phyloP scores from a whole-genome alignment of 2,797 vertebrate species.

The Takifugu rubripes region DNA sequence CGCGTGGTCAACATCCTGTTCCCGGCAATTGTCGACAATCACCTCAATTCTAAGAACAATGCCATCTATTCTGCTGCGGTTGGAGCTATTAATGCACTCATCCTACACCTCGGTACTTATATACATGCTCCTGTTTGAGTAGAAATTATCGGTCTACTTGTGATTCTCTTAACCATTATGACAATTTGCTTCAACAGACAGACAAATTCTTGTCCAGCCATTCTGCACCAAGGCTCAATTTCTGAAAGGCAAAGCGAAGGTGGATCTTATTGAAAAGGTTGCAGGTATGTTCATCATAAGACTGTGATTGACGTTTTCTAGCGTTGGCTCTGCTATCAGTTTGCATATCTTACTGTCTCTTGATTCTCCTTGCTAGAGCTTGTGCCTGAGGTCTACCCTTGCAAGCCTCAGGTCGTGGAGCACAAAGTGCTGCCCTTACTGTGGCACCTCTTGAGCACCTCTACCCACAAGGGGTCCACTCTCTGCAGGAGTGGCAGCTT shows the following conservation, averaged over 20 bases:
- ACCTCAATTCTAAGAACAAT: conserved; percentile 94
- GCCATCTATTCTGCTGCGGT: conserved; percentile 85
- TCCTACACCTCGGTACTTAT: conserved; percentile 80
- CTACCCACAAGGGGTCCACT: conserved; percentile 76
- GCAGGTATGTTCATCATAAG: conserved; percentile 76
- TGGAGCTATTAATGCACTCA: conserved; percentile 81
- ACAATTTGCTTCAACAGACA: conserved; percentile 67
- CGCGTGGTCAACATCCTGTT: conserved; percentile 89
- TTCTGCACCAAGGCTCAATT: conserved; percentile 94
- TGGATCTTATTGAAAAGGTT: conserved; percentile 89
- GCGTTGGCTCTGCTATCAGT: not conserved
- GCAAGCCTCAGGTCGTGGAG: conserved; percentile 85
- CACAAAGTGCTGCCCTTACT: conserved; percentile 86
- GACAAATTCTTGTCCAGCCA: conserved; percentile 86
- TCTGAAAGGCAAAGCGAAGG: conserved; percentile 90
- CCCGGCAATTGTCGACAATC: conserved; percentile 93
- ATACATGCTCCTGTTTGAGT: not conserved
- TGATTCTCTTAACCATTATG: not conserved
- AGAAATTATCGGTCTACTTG: not conserved
- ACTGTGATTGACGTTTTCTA: not conserved
- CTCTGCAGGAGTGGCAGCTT: conserved; percentile 79
- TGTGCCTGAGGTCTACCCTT: conserved; percentile 83
- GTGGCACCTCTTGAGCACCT: conserved; percentile 87
- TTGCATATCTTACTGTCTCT: not conserved
- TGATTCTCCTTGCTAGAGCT: conserved; percentile 70